Percentiles rank a stretch among this genome's conserved stretches.
Evolutionary conservation across 2,797 vertebrate genomes (phyloP).

Genomic region (Brachyrhaphis roseni): DNA sequence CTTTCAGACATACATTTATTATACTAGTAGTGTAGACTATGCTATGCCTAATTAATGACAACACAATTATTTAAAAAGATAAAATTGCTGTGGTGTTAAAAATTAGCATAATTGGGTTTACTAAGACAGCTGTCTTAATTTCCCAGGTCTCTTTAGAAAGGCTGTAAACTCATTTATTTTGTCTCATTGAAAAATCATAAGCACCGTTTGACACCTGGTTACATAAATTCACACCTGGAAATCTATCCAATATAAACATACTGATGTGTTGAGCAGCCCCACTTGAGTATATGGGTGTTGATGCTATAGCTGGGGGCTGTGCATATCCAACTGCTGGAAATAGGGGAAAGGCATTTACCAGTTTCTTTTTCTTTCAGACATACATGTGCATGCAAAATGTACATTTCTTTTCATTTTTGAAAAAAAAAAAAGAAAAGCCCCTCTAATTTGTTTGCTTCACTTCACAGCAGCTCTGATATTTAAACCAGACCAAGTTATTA

Average conservation of each 20-base stretch:
- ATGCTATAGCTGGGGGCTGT: neutral
- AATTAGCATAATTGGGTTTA: neutral
- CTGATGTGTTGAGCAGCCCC: neutral
- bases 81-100: neutral
- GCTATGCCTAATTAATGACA: neutral
- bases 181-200: neutral
- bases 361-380: neutral
- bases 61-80: neutral
- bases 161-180: neutral
- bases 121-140: neutral
- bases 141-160: neutral
- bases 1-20: neutral
- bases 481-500: neutral
- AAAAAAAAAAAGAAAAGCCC: neutral
- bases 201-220: neutral
- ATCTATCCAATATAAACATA: neutral
- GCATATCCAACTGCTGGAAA: neutral
- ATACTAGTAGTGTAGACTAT: neutral
- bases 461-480: neutral
- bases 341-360: neutral
- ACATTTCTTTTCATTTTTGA: neutral
- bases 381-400: neutral
- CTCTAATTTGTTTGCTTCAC: neutral
- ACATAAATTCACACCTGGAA: slow-evolving; percentile 15
- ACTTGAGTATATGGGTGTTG: neutral